Evolutionary conservation across 2,888 invertebrate genomes (phyloP), one percentile per base, ranked within the genome.

Genomic region (Parochlus steinenii): DNA sequence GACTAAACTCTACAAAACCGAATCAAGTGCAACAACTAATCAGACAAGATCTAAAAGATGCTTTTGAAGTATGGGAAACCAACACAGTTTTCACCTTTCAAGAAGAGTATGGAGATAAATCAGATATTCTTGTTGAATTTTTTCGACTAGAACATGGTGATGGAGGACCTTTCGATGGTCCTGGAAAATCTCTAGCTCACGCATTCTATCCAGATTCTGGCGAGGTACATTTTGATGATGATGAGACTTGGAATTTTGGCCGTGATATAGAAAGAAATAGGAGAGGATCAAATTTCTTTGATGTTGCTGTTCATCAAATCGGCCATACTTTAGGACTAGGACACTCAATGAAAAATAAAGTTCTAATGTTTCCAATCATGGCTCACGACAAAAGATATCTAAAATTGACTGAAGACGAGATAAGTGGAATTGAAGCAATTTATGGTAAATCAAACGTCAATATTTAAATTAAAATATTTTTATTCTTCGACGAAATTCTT

Each of bases 201-300:
- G 85, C 85, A 34, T 86, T 83, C 63, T 83, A 82, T 56, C 85
- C 85, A 2, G 82, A 81, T 32, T 59, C 65, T 12, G 78, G 74
- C 7, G 83, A 85, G 53, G 82, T 79, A 10, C 85, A 86, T 56
- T 85, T 85, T 50, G 85, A 86, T 53, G 78, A 76, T 43, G 83
- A 83, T 44, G 85, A 86, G 54, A 63, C 67, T 18, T 85, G 83
- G 83, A 62, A 63, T 39, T 65, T 64, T 45, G 64, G 64, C 34
- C 68, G 67, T 43, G 72, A n/a, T n/a, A n/a, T n/a, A n/a, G n/a
- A n/a, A n/a, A n/a, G 76, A 75, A 75, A 62, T 49, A 47, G 39
- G 39, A 20, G 31, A 20, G 18, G 19, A 17, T 18, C 16, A 3
- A 29, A 32, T 25, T 26, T 39, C 25, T 39, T 39, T 30, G 24